phyloP scores from a whole-genome alignment of 23 tunicate genomes.

The Styela plicata region DNA sequence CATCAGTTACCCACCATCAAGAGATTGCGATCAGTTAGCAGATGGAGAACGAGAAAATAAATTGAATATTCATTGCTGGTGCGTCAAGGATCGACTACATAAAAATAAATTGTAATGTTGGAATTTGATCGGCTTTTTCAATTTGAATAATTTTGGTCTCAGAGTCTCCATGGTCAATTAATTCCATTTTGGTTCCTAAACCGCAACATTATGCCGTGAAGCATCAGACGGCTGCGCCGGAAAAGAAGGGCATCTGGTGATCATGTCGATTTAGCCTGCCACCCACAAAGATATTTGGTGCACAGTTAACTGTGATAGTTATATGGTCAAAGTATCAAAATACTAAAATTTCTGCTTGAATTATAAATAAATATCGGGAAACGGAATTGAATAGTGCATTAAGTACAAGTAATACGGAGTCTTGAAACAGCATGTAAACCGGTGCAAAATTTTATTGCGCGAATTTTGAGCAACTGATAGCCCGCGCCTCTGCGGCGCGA shows the following conservation, averaged over 20 bases:
- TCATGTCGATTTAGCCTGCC: not conserved
- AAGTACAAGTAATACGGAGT: no score
- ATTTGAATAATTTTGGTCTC: not conserved
- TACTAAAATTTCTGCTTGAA: no score
- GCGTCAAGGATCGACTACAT: not conserved
- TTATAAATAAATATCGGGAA: no score
- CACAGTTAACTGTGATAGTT: no score
- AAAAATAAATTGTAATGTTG: not conserved
- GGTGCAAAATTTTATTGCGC: no score
- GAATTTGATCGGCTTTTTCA: not conserved
- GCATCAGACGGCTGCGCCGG: not conserved
- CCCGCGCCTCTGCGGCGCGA: no score
- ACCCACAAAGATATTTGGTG: not conserved
- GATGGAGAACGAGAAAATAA: not conserved
- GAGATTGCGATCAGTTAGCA: not conserved
- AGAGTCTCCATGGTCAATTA: not conserved
- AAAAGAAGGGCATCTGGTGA: not conserved
- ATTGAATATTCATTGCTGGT: not conserved
- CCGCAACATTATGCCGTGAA: not conserved
- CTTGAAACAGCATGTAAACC: no score
- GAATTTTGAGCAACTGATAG: no score
- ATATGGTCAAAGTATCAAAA: no score
- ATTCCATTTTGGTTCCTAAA: not conserved
- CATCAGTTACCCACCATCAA: no score
- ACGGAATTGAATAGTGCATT: no score